Evolutionary conservation across 2,113 vertebrate species (phyloP).

Genomic region (Ascaphus truei): DNA sequence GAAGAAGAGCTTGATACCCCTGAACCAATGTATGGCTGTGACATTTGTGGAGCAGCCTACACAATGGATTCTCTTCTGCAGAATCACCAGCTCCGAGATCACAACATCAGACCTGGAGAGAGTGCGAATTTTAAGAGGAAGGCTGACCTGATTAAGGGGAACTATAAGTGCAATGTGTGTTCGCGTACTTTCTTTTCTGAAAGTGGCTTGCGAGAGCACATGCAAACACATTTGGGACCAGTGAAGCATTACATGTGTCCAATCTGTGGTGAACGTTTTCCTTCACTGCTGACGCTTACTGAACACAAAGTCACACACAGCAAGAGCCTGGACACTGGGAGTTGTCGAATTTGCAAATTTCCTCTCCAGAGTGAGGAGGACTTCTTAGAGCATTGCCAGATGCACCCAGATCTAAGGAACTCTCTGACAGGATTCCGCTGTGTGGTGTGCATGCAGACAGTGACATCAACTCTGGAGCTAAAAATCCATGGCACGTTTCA

Average conservation of each 20-base stretch:
- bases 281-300: constrained; percentile 93
- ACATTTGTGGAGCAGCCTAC: constrained; percentile 96
- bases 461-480: constrained; percentile 96
- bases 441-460: constrained; percentile 98
- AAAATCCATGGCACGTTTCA: constrained; percentile 99
- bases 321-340: constrained; percentile 96
- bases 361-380: constrained; percentile 95
- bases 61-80: constrained; percentile 96
- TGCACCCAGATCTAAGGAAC: constrained; percentile 97
- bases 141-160: constrained; percentile 96
- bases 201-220: constrained; percentile 90
- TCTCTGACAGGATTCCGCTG: constrained; percentile 97
- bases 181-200: constrained; percentile 98
- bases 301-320: constrained; percentile 98
- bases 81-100: constrained; percentile 94
- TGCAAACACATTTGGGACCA: constrained; percentile 96
- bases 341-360: constrained; percentile 97
- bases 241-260: constrained; percentile 99
- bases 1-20: constrained; percentile 90
- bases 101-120: constrained; percentile 95
- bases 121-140: constrained; percentile 92
- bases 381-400: constrained; percentile 97
- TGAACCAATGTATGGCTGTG: constrained; percentile 93
- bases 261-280: constrained; percentile 95
- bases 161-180: constrained; percentile 97